phyloP scores from a whole-genome alignment of 2,113 vertebrate genomes.

The Macquaria australasica region DNA sequence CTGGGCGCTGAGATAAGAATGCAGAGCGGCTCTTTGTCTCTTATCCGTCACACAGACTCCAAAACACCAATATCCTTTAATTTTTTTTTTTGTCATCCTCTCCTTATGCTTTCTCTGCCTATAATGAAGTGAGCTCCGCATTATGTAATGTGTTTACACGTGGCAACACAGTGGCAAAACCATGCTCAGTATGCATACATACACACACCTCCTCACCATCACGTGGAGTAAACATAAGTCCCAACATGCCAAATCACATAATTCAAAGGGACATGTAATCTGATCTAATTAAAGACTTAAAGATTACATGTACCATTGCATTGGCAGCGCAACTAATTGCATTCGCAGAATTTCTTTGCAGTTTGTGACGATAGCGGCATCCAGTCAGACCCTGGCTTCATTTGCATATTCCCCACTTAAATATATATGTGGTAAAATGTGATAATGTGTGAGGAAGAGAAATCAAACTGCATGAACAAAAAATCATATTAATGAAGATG shows the following conservation, averaged over 20 bases:
- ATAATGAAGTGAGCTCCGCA: conserved; percentile 11
- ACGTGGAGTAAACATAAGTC: conserved; percentile 53
- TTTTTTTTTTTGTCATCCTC: not conserved
- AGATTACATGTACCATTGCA: conserved; percentile 52
- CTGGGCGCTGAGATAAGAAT: conserved; percentile 21
- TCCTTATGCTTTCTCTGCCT: conserved; percentile 9
- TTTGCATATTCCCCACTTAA: conserved; percentile 22
- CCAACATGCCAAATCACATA: conserved; percentile 36
- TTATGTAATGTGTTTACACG: conserved; percentile 47
- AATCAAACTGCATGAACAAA: conserved; percentile 27
- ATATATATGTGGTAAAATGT: conserved; percentile 26
- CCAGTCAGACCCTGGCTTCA: conserved; percentile 16
- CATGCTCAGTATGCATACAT: conserved; percentile 16
- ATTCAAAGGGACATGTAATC: conserved; percentile 59
- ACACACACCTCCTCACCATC: conserved; percentile 46
- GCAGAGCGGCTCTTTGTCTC: conserved; percentile 31
- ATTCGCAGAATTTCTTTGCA: conserved; percentile 38
- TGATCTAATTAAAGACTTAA: conserved; percentile 66
- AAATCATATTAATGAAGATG: conserved; percentile 35
- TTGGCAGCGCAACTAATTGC: conserved; percentile 42
- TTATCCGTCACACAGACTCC: conserved; percentile 24
- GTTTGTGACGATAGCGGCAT: conserved; percentile 25
- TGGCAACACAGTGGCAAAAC: conserved; percentile 1
- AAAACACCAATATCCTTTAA: conserved; percentile 8
- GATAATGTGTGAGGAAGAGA: not conserved